phyloP scores from a whole-genome alignment of 2,888 invertebrate species.

The Acronicta leporina region DNA sequence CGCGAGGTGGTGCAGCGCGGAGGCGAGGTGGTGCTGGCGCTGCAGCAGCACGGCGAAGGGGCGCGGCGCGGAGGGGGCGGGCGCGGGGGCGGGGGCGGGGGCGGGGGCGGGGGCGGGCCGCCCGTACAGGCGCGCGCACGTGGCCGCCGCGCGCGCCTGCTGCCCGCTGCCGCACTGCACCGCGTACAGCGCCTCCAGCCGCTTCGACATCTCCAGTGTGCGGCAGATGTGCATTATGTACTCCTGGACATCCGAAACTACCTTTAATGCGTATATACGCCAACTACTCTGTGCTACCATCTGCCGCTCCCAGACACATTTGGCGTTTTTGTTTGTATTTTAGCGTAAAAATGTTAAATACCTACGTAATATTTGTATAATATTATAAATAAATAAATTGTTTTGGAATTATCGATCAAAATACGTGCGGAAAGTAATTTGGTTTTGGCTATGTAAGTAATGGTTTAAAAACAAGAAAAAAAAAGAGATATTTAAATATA shows the following conservation, averaged over 20 bases:
- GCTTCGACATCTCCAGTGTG: conserved; percentile 91
- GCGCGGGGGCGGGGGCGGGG: conserved; percentile 76
- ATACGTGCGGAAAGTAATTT: too few relatives aligned
- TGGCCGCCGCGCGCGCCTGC: conserved; percentile 93
- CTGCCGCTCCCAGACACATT: too few relatives aligned
- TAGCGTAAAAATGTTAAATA: too few relatives aligned
- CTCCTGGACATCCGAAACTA: conserved; percentile 72
- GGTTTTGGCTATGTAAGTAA: too few relatives aligned
- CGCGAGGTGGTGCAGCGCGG: conserved; percentile 89
- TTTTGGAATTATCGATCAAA: too few relatives aligned
- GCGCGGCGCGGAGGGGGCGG: conserved; percentile 87
- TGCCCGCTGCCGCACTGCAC: conserved; percentile 93
- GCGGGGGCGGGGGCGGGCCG: conserved; percentile 84
- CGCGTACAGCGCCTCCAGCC: conserved; percentile 92
- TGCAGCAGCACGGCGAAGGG: conserved; percentile 92
- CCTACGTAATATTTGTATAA: too few relatives aligned
- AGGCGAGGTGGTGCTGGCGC: conserved; percentile 67
- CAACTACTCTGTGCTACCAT: too few relatives aligned
- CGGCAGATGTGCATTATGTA: conserved; percentile 92
- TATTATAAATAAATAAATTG: too few relatives aligned
- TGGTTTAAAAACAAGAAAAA: too few relatives aligned
- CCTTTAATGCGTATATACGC: too few relatives aligned
- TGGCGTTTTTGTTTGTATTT: too few relatives aligned
- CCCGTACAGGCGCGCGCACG: conserved; percentile 93
- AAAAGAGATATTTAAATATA: too few relatives aligned